Evolutionary conservation across 92 coral and sea anemone species (phyloP).

Genomic region (Zoanthus solanderi): DNA sequence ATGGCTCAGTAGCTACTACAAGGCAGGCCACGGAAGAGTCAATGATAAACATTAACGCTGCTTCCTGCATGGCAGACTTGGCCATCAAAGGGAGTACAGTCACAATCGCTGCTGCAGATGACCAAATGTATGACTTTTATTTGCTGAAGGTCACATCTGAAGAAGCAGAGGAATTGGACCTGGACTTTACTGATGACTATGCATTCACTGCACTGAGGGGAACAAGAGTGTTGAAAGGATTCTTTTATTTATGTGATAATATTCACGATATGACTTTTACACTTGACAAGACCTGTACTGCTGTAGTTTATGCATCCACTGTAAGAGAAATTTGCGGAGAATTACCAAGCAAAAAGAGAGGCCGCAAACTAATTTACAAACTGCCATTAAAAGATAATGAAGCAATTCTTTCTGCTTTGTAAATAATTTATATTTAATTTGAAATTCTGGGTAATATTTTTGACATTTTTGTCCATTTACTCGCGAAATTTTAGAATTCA

Average conservation of each 20-base stretch:
- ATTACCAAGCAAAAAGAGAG: constrained; percentile 13
- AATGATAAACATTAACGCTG: constrained; percentile 42
- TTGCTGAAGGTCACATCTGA: constrained; percentile 4
- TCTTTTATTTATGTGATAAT: not conserved
- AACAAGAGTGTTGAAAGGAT: constrained; percentile 15
- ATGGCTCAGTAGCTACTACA: constrained; percentile 57
- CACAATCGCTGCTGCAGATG: constrained; percentile 61
- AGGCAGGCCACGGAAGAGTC: constrained; percentile 50
- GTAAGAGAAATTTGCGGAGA: constrained; percentile 8
- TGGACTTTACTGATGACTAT: constrained; percentile 8
- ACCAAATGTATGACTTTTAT: constrained; percentile 68
- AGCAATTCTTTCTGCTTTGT: not conserved
- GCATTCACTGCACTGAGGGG: constrained; percentile 22
- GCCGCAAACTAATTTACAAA: constrained; percentile 11
- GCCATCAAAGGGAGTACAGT: constrained; percentile 58
- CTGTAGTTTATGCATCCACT: constrained; percentile 8
- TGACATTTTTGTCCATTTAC: not conserved
- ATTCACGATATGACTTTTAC: not conserved
- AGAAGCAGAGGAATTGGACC: not conserved
- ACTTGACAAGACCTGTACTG: constrained; percentile 8
- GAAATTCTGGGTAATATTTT: not conserved
- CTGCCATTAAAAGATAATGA: not conserved
- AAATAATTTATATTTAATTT: too few species aligned
- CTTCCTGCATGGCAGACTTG: constrained; percentile 58
- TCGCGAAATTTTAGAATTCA: too few species aligned